Evolutionary conservation across 1,140 invertebrate species (phyloP).

Genomic region (Scylla paramamosain): DNA sequence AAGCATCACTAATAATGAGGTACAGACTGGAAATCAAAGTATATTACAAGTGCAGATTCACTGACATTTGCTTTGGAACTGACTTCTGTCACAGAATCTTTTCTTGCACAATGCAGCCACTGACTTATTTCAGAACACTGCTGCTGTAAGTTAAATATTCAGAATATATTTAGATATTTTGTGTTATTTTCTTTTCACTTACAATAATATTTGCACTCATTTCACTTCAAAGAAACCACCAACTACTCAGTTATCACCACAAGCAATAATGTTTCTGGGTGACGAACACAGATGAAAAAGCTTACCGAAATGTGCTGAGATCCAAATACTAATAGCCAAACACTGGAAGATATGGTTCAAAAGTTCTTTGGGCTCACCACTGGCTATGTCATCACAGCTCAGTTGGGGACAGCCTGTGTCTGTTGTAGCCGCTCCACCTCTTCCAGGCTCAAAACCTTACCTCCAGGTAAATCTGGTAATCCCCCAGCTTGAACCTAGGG

Average conservation of each 20-base stretch:
- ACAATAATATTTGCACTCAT: constrained; percentile 14
- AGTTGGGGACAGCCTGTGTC: constrained; percentile 71
- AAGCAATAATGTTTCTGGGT: not conserved
- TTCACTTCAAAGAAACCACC: not conserved
- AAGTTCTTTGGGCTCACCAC: not conserved
- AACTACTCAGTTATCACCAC: not conserved
- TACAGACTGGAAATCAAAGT: constrained; percentile 40
- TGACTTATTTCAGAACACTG: constrained; percentile 7
- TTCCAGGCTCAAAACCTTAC: constrained; percentile 86
- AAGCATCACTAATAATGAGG: constrained; percentile 62
- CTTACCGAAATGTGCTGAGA: not conserved
- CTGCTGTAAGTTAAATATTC: not conserved
- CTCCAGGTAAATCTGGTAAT: constrained; percentile 74
- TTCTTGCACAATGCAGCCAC: not conserved
- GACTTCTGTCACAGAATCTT: not conserved
- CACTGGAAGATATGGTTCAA: not conserved
- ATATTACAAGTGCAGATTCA: constrained; percentile 28
- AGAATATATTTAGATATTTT: not conserved
- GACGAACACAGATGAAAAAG: not conserved
- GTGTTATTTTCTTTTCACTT: constrained; percentile 10
- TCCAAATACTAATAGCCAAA: constrained; percentile 45
- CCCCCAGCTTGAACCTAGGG: constrained; percentile 74
- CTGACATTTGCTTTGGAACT: not conserved
- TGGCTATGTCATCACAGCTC: constrained; percentile 29
- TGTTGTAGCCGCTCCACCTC: constrained; percentile 91